Conservation (phyloP, 2,888 invertebrate species). For the Magallana nippona region DNA sequence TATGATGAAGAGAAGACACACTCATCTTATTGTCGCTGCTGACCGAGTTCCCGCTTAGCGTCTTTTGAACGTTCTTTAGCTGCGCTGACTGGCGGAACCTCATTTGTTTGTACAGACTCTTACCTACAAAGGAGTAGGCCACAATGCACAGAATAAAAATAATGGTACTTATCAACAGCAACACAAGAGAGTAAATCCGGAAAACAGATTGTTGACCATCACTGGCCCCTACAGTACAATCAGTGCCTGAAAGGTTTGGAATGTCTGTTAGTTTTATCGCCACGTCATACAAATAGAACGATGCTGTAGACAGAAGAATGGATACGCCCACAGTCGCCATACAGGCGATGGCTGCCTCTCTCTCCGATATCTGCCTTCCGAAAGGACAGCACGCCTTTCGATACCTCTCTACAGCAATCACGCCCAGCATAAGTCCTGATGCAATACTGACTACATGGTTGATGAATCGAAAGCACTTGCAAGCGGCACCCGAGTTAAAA, state of each 20-base stretch:
- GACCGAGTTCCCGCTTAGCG: slow-evolving; percentile 6
- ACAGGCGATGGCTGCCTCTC: slow-evolving; percentile 44
- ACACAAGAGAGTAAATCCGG: slow-evolving; percentile 38
- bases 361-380: slow-evolving; percentile 44
- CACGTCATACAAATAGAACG: slow-evolving; percentile 45
- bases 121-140: slow-evolving; percentile 44
- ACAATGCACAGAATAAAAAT: slow-evolving; percentile 48
- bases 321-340: slow-evolving; percentile 45
- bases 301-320: slow-evolving; percentile 36
- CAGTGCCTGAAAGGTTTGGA: slow-evolving; percentile 39
- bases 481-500: slow-evolving; percentile 39
- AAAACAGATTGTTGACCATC: slow-evolving; percentile 38
- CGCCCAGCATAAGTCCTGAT: slow-evolving; percentile 47
- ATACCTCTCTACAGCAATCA: slow-evolving; percentile 49
- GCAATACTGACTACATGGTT: slow-evolving; percentile 46
- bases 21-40: slow-evolving; percentile 19
- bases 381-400: slow-evolving; percentile 50
- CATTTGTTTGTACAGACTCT: slow-evolving; percentile 46
- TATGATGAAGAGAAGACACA: not conserved
- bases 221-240: slow-evolving; percentile 40
- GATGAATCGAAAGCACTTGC: slow-evolving; percentile 48
- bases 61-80: slow-evolving; percentile 1
- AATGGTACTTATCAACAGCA: slow-evolving; percentile 42
- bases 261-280: slow-evolving; percentile 43
- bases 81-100: slow-evolving; percentile 44